Evolutionary conservation across 1,140 invertebrate genomes (phyloP).

Genomic region (Drosophila melanogaster): Release_6_plus_ISO1_MT NT_033777.3:24368501-24369000

Average conservation of each 20-base stretch:
- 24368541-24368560: slow-evolving; percentile 56
- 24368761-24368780: slow-evolving; percentile 43
- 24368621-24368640: slow-evolving; percentile 66
- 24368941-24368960: neutral
- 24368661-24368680: slow-evolving; percentile 54
- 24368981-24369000: slow-evolving; percentile 68
- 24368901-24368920: slow-evolving; percentile 40
- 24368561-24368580: slow-evolving; percentile 66
- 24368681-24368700: slow-evolving; percentile 41
- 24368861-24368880: neutral
- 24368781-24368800: slow-evolving; percentile 56
- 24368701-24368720: slow-evolving; percentile 72
- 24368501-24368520: slow-evolving; percentile 62
- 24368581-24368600: slow-evolving; percentile 65
- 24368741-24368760: slow-evolving; percentile 55
- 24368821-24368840: slow-evolving; percentile 43
- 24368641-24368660: slow-evolving; percentile 55
- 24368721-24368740: slow-evolving; percentile 71
- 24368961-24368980: slow-evolving; percentile 45
- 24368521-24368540: slow-evolving; percentile 68
- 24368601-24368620: slow-evolving; percentile 68
- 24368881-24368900: slow-evolving; percentile 51
- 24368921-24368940: slow-evolving; percentile 3
- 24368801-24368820: slow-evolving; percentile 58
- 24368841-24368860: slow-evolving; percentile 31